These are phyloP conservation scores for Simalia tracyae DNA, from an alignment of 2,797 vertebrate species.

Conservation along the genomic window DNA sequence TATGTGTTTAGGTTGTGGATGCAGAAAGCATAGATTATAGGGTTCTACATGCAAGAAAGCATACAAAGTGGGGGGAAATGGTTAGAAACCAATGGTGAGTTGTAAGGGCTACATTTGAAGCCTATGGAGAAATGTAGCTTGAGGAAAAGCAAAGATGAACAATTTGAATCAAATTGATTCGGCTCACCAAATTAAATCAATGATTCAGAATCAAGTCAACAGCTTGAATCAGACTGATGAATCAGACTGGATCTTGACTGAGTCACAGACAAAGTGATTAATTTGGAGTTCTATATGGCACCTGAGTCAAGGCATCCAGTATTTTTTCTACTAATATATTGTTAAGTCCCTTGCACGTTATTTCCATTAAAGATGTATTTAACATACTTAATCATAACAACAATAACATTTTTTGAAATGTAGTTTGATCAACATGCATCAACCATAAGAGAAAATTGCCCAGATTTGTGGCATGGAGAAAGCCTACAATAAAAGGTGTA, in stretches of 20 bases:
- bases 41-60: background rate
- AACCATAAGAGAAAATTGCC: background rate
- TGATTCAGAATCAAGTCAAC: background rate
- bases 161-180: background rate
- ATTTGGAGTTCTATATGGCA: background rate
- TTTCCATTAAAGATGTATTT: background rate
- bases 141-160: background rate
- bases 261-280: background rate
- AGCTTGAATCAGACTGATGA: background rate
- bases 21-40: background rate
- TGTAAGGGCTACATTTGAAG: background rate
- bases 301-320: background rate
- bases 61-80: background rate
- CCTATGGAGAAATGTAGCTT: background rate
- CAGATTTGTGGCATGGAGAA: conserved; percentile 17
- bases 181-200: background rate
- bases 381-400: background rate
- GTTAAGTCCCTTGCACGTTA: background rate
- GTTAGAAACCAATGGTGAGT: background rate
- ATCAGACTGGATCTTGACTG: background rate
- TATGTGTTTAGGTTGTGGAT: background rate
- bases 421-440: conserved; percentile 10
- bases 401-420: background rate
- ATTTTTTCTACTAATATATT: background rate
- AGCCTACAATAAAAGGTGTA: conserved; percentile 51